Evolutionary conservation across 2,888 invertebrate species (phyloP), one percentile per base, ranked within the genome.

Genomic region (Ephialtes manifestator): DNA sequence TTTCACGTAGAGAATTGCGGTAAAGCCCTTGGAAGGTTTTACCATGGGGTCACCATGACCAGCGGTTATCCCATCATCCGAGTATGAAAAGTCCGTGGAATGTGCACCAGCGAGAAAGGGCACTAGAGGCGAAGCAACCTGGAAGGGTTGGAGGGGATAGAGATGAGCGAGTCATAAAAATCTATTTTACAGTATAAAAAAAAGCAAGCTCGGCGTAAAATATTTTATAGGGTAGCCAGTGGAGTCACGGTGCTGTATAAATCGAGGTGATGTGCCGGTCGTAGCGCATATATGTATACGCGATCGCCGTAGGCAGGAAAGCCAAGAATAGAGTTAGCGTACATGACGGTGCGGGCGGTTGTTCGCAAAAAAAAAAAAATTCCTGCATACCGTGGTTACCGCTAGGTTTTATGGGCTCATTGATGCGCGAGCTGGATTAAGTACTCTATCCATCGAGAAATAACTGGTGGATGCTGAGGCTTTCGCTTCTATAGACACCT

Each of bases 161-260:
- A 71, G 75, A 84, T 60, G 77, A 84, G 72, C 71, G 76, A 68
- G 84, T 53, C 72, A 72, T 84, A 78, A 84, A 84, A 84, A 84
- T 84, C 77, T 81, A 77, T 84, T 81, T 81, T 81, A 68, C 84
- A 68, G 81, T 74, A 55, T 60, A 71, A n/a, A n/a, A 77, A 77
- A 75, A 78, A 70, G 55, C 79, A 72, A 81, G 67, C 65, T 60
- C 60, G 76, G 76, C 72, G 81, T 84, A 81, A 81, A 84, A 84
- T 74, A 84, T 74, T 84, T 84, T 84, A 84, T 81, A 74, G 80
- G 48, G 51, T 83, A 83, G 81, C 67, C 76, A 48, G 68, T 28
- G 48, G 20, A 68, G 46, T 24, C 46, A 20, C 13, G 35, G 18
- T 18, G 63, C 31, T 46, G 75, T 31, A 35, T 51, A 75, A 75